These are phyloP conservation scores for Ormyrus labotus DNA, from an alignment of 2,888 invertebrate species.

Conservation along the genomic window DNA sequence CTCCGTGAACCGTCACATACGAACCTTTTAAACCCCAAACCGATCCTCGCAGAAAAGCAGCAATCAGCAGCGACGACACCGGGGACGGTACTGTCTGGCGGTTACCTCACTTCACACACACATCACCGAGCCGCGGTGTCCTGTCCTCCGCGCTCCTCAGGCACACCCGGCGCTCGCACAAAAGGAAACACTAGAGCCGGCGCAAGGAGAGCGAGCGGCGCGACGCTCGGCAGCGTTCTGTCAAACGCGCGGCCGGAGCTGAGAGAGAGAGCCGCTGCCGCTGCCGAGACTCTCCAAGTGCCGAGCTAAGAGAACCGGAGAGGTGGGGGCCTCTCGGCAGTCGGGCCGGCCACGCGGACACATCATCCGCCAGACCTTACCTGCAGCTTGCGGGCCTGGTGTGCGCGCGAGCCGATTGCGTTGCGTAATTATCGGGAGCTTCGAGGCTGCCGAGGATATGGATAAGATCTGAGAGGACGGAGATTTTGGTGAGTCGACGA, in stretches of 20 bases:
- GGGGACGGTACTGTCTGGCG: too few species aligned
- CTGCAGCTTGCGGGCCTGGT: neutral
- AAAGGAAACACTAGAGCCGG: neutral
- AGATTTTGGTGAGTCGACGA: too few species aligned
- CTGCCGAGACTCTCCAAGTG: neutral
- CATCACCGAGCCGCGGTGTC: neutral
- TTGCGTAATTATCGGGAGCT: neutral
- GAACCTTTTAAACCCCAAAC: too few species aligned
- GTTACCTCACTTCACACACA: too few species aligned
- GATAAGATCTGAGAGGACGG: too few species aligned
- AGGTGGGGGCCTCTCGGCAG: constrained; percentile 17
- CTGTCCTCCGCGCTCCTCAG: neutral
- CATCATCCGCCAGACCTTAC: constrained; percentile 13
- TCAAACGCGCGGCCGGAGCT: constrained; percentile 7
- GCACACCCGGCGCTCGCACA: neutral
- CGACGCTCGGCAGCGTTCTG: constrained; percentile 33
- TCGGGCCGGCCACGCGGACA: constrained; percentile 35
- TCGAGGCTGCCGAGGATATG: neutral
- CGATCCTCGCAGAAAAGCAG: too few species aligned
- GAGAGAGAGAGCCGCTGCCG: neutral
- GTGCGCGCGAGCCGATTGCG: neutral
- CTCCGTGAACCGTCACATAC: too few species aligned
- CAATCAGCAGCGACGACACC: too few species aligned
- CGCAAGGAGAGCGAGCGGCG: neutral
- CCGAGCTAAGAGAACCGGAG: constrained; percentile 5